phyloP scores from a whole-genome alignment of 2,797 vertebrate species.

The Siniperca undulata region DNA sequence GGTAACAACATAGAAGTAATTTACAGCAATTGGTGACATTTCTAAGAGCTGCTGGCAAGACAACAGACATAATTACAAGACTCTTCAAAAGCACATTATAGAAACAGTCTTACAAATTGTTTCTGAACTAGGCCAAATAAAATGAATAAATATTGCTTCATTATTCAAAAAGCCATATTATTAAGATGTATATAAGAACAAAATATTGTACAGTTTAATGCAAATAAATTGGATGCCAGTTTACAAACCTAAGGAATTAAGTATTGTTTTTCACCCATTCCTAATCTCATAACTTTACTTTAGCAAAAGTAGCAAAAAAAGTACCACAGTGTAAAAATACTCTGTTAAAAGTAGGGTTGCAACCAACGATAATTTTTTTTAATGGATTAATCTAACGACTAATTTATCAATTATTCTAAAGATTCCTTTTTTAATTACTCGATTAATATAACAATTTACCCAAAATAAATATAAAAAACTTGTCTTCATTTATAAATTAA shows the following conservation, averaged over 20 bases:
- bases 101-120: neutral
- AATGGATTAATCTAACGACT: no score
- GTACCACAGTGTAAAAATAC: no score
- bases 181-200: neutral
- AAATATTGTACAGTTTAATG: neutral
- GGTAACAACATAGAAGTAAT: no score
- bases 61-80: no score
- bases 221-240: neutral
- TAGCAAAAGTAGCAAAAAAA: no score
- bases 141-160: neutral
- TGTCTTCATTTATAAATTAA: no score
- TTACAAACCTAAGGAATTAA: neutral
- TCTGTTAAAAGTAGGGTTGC: no score
- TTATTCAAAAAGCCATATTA: neutral
- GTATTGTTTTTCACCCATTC: neutral
- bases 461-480: no score
- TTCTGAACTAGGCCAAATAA: neutral
- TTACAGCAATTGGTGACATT: neutral
- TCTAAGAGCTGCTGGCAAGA: neutral
- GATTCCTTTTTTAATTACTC: no score
- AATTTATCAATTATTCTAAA: no score
- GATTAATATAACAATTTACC: no score
- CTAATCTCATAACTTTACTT: neutral
- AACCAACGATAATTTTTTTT: no score
- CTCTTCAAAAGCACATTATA: neutral